Percentiles rank a stretch among this genome's conserved stretches.
phyloP scores from a whole-genome alignment of 2,888 invertebrate genomes.

The Dasypolia templi region DNA sequence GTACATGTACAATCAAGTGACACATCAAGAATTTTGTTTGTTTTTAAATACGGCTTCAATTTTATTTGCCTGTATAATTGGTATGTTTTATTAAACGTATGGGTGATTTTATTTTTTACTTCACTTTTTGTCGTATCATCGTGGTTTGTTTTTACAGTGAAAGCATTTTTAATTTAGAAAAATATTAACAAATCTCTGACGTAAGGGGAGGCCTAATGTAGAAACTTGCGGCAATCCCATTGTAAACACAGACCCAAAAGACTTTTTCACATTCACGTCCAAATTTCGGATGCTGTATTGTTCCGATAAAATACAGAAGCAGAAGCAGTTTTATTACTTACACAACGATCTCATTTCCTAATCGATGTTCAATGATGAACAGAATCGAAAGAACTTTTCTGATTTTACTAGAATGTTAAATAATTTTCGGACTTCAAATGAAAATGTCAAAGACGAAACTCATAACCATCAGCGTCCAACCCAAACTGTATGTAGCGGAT shows the following conservation, averaged over 20 bases:
- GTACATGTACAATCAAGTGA: conserved; percentile 26
- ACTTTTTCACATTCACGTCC: neutral
- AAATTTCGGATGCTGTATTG: neutral
- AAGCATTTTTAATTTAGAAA: neutral
- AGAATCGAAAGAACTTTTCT: neutral
- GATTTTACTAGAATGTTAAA: too few species aligned
- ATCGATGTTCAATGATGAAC: neutral
- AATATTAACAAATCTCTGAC: neutral
- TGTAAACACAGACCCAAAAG: neutral
- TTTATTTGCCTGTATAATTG: neutral
- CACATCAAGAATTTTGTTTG: conserved; percentile 36
- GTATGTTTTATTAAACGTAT: conserved; percentile 8
- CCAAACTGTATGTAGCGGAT: too few species aligned
- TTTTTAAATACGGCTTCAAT: conserved; percentile 9
- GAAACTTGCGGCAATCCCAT: conserved; percentile 6
- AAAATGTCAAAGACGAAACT: too few species aligned
- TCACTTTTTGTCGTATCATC: neutral
- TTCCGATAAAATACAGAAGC: neutral
- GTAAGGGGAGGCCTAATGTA: neutral
- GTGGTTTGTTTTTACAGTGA: neutral
- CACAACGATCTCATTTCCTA: neutral
- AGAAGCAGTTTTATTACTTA: neutral
- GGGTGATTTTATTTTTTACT: neutral
- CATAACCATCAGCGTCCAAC: too few species aligned
- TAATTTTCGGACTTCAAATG: too few species aligned